These are phyloP conservation scores for Caradrina clavipalpis DNA, from an alignment of 2,888 invertebrate genomes.

Conservation along the genomic window DNA sequence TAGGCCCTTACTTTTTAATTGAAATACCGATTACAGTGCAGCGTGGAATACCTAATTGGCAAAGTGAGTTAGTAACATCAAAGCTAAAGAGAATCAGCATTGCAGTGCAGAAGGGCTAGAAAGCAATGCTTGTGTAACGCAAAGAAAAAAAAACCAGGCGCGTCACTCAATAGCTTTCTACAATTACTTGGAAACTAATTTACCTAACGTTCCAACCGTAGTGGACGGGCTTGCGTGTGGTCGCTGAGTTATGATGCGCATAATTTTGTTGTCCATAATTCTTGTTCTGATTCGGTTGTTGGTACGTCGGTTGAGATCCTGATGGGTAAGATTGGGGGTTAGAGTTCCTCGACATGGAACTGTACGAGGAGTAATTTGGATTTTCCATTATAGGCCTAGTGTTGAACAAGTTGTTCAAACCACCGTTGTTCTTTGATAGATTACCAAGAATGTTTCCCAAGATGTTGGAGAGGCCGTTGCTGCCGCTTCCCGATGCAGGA, in stretches of 20 bases:
- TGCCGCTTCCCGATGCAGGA: slow-evolving; percentile 23
- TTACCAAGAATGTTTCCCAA: slow-evolving; percentile 82
- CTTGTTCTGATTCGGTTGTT: slow-evolving; percentile 79
- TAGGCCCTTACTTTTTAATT: not conserved
- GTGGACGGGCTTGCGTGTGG: slow-evolving; percentile 80
- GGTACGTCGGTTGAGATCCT: slow-evolving; percentile 80
- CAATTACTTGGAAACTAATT: slow-evolving; percentile 68
- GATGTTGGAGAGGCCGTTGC: slow-evolving; percentile 69
- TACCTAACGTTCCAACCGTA: slow-evolving; percentile 90
- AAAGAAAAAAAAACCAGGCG: slow-evolving; percentile 60
- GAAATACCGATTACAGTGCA: slow-evolving; percentile 22
- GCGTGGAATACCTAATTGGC: slow-evolving; percentile 11
- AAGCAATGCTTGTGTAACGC: slow-evolving; percentile 55
- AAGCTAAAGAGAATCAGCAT: slow-evolving; percentile 31
- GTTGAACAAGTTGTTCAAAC: slow-evolving; percentile 79
- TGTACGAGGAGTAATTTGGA: slow-evolving; percentile 83
- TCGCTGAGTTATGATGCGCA: slow-evolving; percentile 75
- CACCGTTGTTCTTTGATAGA: slow-evolving; percentile 81
- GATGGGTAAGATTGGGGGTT: slow-evolving; percentile 84
- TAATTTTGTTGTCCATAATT: slow-evolving; percentile 82
- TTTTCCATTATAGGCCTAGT: slow-evolving; percentile 87
- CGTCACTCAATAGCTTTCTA: slow-evolving; percentile 68
- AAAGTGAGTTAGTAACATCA: slow-evolving; percentile 39
- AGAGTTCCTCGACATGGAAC: slow-evolving; percentile 82
- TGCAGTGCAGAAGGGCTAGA: slow-evolving; percentile 22